Evolutionary conservation across 2,797 vertebrate genomes (phyloP), one percentile per base, ranked within the genome.

Genomic region (Poecilia gillii): DNA sequence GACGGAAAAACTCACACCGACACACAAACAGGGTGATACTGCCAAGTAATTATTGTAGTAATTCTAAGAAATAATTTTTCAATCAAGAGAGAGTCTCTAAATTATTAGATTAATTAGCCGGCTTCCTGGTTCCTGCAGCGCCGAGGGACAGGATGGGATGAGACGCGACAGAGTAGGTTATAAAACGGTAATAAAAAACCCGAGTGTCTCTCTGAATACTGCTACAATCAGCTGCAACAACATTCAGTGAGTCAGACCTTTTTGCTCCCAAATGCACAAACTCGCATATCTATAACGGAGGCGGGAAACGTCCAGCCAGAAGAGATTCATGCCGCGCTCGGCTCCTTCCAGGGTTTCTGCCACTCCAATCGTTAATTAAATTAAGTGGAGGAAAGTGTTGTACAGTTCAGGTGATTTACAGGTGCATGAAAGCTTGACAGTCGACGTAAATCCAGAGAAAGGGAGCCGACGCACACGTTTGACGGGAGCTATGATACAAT

Each of bases 101-200:
- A 90, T 91, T 87, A 93, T 93, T 87, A 86, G 87, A 94, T 94
- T 89, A 91, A 90, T 89, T 87, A 91, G 84, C 75, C 88, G 85
- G 84, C 87, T 88, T 76, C 0, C 62, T 72, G 87, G 79, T 72
- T 89, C 62, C 84, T 66, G 79, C 62, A 79, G 84, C 16, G 36
- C 62, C 57, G 45, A 25, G 71, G 85, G 87, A 87, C 79, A 8
- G 77, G 74, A 83, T 62, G 80, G 53, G 84, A 87, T 72, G 75
- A 91, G 71, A 82, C 7, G 5, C 55, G 78, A 78, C 47, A 75
- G 68, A 71, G 25, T 14, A 16, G 68, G 41, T 71, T 45, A 72
- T 78, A 77, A 87, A 86, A 82, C 23, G 45, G 75, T 18, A 23
- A 71, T 41, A 20, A 68, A 59, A 55, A 64, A 46, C 72, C 39